These are phyloP conservation scores for Amiota minor DNA, from an alignment of 2,888 invertebrate species.

Conservation along the genomic window DNA sequence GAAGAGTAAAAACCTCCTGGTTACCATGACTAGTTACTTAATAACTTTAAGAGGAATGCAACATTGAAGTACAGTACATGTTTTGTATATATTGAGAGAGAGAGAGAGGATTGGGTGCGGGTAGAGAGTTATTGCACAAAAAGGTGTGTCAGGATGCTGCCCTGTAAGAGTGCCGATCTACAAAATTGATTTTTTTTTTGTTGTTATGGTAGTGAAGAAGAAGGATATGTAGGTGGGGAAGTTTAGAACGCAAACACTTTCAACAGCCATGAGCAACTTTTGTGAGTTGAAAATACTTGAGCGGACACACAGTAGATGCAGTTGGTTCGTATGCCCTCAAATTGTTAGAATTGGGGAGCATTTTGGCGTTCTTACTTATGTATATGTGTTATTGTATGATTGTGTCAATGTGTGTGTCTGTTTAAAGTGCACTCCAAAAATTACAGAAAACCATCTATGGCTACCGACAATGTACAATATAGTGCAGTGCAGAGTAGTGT, in stretches of 20 bases:
- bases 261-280: neutral
- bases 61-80: neutral
- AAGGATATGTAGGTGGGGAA: neutral
- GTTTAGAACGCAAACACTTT: neutral
- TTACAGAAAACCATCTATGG: neutral
- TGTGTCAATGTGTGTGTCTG: neutral
- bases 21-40: constrained; percentile 20
- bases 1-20: neutral
- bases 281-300: neutral
- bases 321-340: too few relatives aligned
- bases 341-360: too few relatives aligned
- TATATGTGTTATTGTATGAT: neutral
- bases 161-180: neutral
- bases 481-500: too few relatives aligned
- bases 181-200: neutral
- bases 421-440: constrained; percentile 9
- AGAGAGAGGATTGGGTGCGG: neutral
- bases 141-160: neutral
- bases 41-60: constrained; percentile 2
- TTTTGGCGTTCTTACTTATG: neutral
- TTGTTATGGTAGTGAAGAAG: neutral
- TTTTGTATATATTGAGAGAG: neutral
- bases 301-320: neutral
- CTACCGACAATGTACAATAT: too few relatives aligned
- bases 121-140: neutral